A percentile compares a stretch with the other conserved stretches of the same genome.
Evolutionary conservation across 2,113 vertebrate genomes (phyloP).

Genomic region (Lepidothrix coronata): DNA sequence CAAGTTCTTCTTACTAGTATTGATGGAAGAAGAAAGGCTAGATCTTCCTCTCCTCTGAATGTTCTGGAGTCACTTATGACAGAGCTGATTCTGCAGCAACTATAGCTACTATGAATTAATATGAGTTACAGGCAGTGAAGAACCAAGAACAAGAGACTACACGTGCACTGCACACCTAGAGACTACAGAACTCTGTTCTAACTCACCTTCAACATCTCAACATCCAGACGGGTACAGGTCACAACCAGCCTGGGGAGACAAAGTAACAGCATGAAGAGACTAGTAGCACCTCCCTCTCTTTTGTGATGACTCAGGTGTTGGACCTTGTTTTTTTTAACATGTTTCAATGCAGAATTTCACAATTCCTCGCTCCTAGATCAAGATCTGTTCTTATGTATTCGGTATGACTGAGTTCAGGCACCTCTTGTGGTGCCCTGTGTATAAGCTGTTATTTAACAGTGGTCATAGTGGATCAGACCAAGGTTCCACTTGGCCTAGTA

Average conservation of each 20-base stretch:
- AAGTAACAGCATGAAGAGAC: neutral
- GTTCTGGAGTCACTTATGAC: neutral
- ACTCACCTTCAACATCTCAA: neutral
- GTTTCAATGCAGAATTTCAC: neutral
- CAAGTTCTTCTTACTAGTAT: neutral
- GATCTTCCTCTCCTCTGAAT: neutral
- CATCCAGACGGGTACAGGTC: neutral
- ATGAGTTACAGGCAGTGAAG: neutral
- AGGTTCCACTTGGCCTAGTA: neutral
- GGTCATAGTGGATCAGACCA: neutral
- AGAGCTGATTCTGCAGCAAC: neutral
- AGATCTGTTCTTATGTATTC: neutral
- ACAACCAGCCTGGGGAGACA: neutral
- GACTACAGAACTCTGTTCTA: neutral
- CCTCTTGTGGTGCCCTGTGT: neutral
- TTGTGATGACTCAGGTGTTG: neutral
- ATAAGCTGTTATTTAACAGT: neutral
- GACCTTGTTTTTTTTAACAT: neutral
- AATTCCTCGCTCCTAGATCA: neutral
- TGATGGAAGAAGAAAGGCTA: neutral
- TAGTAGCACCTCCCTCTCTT: neutral
- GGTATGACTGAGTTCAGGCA: neutral
- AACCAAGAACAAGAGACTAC: fast-evolving
- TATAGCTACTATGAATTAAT: neutral
- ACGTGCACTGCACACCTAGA: neutral